These are phyloP conservation scores for Hypsibius dujardini DNA, from an alignment of 1,140 invertebrate species.

Conservation along the genomic window DNA sequence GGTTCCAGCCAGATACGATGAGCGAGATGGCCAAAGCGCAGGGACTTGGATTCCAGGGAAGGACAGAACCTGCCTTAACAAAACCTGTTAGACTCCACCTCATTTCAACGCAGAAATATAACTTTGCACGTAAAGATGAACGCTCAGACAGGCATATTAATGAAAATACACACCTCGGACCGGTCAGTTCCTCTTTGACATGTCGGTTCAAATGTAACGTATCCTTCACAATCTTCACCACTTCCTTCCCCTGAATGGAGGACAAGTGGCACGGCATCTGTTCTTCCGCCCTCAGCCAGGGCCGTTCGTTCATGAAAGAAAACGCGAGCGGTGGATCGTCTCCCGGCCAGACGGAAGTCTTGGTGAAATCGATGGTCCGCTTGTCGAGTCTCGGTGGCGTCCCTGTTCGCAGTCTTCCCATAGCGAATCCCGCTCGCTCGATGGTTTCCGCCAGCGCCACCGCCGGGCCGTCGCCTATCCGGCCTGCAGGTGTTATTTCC, in stretches of 20 bases:
- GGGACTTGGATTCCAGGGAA: conserved; percentile 74
- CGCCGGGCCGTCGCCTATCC: conserved; percentile 62
- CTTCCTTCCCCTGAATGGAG: conserved; percentile 42
- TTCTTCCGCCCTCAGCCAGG: conserved; percentile 57
- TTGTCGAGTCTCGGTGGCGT: conserved; percentile 65
- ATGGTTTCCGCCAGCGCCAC: conserved; percentile 64
- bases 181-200: conserved; percentile 52
- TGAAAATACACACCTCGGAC: conserved; percentile 41
- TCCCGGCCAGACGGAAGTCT: conserved; percentile 38
- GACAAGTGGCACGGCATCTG: conserved; percentile 57
- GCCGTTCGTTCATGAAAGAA: conserved; percentile 63
- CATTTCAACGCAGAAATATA: no score
- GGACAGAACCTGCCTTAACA: conserved; percentile 52
- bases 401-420: conserved; percentile 75
- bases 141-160: not conserved
- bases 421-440: conserved; percentile 47
- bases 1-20: conserved; percentile 81
- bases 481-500: conserved; percentile 56
- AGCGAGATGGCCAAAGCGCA: conserved; percentile 47
- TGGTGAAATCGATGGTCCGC: conserved; percentile 52
- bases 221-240: conserved; percentile 52
- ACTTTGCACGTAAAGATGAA: no score
- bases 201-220: conserved; percentile 65
- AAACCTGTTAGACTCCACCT: not conserved
- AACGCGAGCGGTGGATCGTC: conserved; percentile 61